Evolutionary conservation across 1,140 invertebrate genomes (phyloP).

Genomic region (Papilio aristodemus): DNA sequence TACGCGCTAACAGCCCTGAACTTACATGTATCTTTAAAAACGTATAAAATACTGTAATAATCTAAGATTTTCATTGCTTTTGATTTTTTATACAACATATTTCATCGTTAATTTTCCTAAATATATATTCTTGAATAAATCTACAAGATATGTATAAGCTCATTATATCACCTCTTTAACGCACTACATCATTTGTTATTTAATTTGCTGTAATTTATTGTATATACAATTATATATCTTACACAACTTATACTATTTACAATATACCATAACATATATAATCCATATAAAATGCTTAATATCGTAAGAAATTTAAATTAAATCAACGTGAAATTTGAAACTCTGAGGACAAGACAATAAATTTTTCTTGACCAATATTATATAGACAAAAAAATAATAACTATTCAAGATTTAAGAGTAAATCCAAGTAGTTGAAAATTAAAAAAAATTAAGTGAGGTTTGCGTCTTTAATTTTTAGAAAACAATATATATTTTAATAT

Average conservation of each 20-base stretch:
- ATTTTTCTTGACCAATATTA: no score
- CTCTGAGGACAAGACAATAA: no score
- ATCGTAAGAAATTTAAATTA: background rate
- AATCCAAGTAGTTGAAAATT: background rate
- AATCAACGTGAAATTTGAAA: background rate
- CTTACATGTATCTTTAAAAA: background rate
- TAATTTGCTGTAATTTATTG: background rate
- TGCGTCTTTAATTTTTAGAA: no score
- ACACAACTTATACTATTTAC: background rate
- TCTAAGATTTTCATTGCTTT: background rate
- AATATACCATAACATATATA: background rate
- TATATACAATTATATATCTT: background rate
- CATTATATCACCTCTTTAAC: background rate
- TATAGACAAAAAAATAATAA: no score
- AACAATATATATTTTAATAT: constrained; percentile 16
- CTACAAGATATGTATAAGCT: constrained; percentile 5
- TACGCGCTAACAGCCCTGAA: background rate
- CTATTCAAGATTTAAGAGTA: no score
- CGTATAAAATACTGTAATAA: background rate
- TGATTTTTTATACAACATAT: background rate
- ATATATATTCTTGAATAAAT: constrained; percentile 13
- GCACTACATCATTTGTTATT: no score
- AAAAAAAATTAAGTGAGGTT: no score
- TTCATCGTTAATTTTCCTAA: no score
- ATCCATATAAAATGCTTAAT: background rate